Evolutionary conservation across 2,888 invertebrate species (phyloP), one percentile per base, ranked within the genome.

Genomic region (Poecilus cupreus): DNA sequence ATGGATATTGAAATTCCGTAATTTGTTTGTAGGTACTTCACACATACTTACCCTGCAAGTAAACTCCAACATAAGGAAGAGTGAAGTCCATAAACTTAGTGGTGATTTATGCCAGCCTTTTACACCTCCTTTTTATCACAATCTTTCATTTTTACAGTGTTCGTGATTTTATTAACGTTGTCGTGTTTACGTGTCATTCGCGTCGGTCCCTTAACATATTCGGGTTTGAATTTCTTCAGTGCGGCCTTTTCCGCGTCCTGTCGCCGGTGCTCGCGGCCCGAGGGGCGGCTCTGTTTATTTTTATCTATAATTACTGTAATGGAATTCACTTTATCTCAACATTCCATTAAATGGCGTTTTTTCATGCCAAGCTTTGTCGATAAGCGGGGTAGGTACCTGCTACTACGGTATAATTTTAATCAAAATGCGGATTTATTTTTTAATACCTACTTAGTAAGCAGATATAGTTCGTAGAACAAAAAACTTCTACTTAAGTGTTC

Each of bases 301-400:
- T 80, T 80, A 80, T 80, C 80, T 80, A 80, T 80, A 80, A 80
- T 80, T 80, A 80, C 80, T 57, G 72, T 80, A 80, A 80, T 80
- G 80, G 80, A 80, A 80, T 80, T 80, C 60, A 57, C 16, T 80
- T 80, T 80, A 80, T 80, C 80, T 54, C 46, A 43, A 74, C 74
- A 80, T 80, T 80, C 74, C 74, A 80, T 80, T 80, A 80, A 80
- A 74, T 72, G 32, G 74, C 72, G 74, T 74, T 80, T 74, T 80
- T 79, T 79, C 79, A 79, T 79, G 79, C 79, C 39, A 70, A 22
- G 39, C 39, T 68, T 39, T 68, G 20, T 26, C 22, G 68, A 68
- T 68, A 68, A 68, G 68, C 39, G 32, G 68, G 16, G 37, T 68
- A 60, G 60, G 60, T 32, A 60, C 60, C 60, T 60, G 60, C 60